Evolutionary conservation across 1,140 invertebrate genomes (phyloP), one percentile per base, ranked within the genome.

Genomic region (Venturia canescens): DNA sequence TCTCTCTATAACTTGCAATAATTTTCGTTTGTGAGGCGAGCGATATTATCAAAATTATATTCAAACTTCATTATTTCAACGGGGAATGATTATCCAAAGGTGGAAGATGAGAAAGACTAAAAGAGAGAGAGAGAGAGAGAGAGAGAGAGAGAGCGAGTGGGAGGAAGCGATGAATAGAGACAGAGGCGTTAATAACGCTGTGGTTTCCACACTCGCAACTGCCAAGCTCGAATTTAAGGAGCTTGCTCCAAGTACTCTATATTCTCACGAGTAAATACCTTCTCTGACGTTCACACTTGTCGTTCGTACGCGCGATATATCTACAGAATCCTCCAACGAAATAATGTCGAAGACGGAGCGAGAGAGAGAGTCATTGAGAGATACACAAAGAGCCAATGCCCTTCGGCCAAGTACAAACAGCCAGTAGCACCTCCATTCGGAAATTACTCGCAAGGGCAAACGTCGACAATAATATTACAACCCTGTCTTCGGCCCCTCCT

Each of bases 11-110:
- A 26, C 72, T 75, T 27, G 48, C 57, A 72, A 72, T 72, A 72
- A 72, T 72, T 75, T 11, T 75, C 72, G 48, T 75, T 75, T 50
- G 72, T 18, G 23, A 66, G 63, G 4, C 23, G 31, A 16, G 34
- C 26, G 72, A 57, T 75, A 75, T 75, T 75, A 75, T 75, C 72
- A 75, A 75, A 75, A 75, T 75, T 75, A 75, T 31, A 75, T 75
- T 75, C 72, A 75, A 75, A 75, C 72, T 75, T 60, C 72, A 75
- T 75, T 75, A 75, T 57, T 75, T 75, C 50, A 75, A 50, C 72
- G 72, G 53, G 48, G 72, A 75, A 53, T 57, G 72, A 75, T 57
- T 60, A 75, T 53, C 72, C 50, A 75, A 75, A 50, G 70, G 38
- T 72, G 44, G 23, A 27, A 50, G 31, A 27, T 18, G 18, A n/a